These are phyloP conservation scores for Diplosoma virens DNA, from an alignment of 23 tunicate species.

Conservation along the genomic window DNA sequence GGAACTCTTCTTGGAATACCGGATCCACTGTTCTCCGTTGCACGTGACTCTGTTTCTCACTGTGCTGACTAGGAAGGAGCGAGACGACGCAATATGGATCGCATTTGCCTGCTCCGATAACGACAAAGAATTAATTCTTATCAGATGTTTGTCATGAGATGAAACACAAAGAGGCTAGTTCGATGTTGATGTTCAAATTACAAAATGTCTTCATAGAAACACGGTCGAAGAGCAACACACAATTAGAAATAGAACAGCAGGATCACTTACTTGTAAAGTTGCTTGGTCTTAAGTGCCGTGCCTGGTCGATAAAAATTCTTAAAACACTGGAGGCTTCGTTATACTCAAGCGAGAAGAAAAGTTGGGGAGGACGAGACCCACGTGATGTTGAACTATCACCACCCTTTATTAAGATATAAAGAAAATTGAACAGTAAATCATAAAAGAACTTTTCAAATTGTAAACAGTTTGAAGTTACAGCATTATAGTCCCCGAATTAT, in stretches of 20 bases:
- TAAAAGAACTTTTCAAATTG: no score
- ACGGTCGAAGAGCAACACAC: neutral
- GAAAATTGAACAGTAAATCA: no score
- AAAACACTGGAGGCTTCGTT: conserved; percentile 44
- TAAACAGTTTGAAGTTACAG: no score
- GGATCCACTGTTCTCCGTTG: conserved; percentile 62
- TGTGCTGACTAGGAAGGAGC: conserved; percentile 44
- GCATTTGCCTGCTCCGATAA: conserved; percentile 25
- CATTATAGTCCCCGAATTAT: no score
- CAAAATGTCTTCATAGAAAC: no score
- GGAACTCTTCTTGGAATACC: conserved; percentile 72
- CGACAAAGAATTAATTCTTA: no score
- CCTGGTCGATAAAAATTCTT: conserved; percentile 52
- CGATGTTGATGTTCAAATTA: no score
- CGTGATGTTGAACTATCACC: no score
- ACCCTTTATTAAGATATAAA: no score
- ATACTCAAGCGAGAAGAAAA: conserved; percentile 65
- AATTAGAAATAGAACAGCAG: neutral
- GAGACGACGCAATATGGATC: conserved; percentile 74
- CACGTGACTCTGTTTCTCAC: conserved; percentile 53
- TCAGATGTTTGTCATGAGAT: no score
- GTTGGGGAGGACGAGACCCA: conserved; percentile 58
- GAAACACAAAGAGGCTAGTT: no score
- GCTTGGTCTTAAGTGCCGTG: conserved; percentile 46
- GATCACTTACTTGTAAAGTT: conserved; percentile 27